Evolutionary conservation across 1,140 invertebrate genomes (phyloP), one percentile per base, ranked within the genome.

Genomic region (Harpegnathos saltator): DNA sequence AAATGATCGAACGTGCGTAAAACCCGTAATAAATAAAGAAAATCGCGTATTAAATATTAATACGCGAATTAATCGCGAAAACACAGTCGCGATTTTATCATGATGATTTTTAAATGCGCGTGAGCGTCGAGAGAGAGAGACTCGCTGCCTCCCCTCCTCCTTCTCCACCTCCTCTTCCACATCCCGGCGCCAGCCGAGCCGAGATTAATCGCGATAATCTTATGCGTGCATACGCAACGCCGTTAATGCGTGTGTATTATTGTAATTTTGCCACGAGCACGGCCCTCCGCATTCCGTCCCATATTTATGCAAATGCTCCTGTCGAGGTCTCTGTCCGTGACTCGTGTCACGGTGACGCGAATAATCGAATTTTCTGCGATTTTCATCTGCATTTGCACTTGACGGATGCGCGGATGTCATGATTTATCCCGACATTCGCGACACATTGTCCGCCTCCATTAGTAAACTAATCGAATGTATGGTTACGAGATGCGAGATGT

Each of bases 361-460:
- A 65, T 88, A 88, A 87, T 88, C 82, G 82, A 78, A 87, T 88
- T 88, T 88, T 87, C 85, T 58, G 73, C 77, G 86, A 78, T 84
- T 87, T 87, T 87, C 86, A 74, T 71, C 62, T 59, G 19, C 82
- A 58, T 80, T 88, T 71, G 44, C 59, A 63, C 66, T 56, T 44
- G 26, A 85, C 82, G 71, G 74, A 84, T 84, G 63, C 26, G 38
- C 58, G 61, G 69, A 44, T 56, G 17, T 80, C 81, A 65, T 81
- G 84, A 83, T 86, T 71, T 62, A 52, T 86, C 65, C 72, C 19
- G 50, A 59, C 52, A 73, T 75, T 52, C 77, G 22, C 50, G 48
- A 52, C 62, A 9, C 7, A 84, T 80, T 84, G 73, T 87, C 72
- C 69, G 19, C 44, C 26, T n/a, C 17, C 33, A 17, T 17, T 58